These are phyloP conservation scores for Enhydra lutris DNA, from an alignment of 2,113 vertebrate genomes.

Conservation along the genomic window DNA sequence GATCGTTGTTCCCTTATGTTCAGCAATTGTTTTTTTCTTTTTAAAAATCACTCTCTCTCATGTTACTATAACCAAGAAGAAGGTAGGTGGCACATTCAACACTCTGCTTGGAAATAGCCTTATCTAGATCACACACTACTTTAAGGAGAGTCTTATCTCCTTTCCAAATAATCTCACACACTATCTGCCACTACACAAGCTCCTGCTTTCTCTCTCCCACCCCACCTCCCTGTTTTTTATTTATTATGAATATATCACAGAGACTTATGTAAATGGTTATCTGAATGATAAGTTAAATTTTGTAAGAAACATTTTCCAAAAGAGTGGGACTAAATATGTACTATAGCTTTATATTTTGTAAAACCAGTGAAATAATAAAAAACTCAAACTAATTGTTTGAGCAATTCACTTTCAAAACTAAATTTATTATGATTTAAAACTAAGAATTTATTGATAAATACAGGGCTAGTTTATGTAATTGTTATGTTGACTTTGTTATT, in stretches of 20 bases:
- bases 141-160: neutral
- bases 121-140: neutral
- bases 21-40: neutral
- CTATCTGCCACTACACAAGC: neutral
- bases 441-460: neutral
- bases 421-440: neutral
- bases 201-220: neutral
- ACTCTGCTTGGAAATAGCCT: neutral
- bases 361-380: neutral
- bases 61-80: neutral
- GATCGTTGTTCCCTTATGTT: neutral
- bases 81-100: neutral
- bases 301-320: neutral
- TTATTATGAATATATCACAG: neutral
- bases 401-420: neutral
- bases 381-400: neutral
- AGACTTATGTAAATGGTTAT: neutral
- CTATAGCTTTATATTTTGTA: neutral
- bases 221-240: neutral
- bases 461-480: neutral
- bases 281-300: neutral
- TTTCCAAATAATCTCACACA: neutral
- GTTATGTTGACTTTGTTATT: neutral
- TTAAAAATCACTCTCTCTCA: neutral
- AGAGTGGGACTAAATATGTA: neutral